Base-by-base conservation (phyloP, 2,113 vertebrate genomes). In the Pituophis catenifer region DNA sequence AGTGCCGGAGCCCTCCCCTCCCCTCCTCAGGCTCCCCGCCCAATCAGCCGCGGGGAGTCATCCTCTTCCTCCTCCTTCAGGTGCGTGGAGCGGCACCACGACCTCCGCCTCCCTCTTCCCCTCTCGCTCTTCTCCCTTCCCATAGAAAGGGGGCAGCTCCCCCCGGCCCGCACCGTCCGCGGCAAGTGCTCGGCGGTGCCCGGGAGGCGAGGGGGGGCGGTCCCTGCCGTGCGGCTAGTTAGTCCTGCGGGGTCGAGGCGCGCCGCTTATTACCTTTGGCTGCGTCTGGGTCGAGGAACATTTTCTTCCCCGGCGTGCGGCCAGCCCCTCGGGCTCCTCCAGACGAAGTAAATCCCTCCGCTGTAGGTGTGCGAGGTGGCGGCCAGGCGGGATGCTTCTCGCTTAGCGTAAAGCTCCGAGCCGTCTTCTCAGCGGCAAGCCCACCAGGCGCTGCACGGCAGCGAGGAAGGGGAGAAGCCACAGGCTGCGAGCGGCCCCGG, bases 261-360 rank as follows among this genome's bases (percentile, higher is more conserved):
- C 62, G 23, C 8, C 59, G 54, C 93, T 92, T 93, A 9, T 81
- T 81, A 96, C 96, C 96, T 96, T 94, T 95, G 92, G 95, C 93
- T 92, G 93, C 89, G 94, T 96, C 96, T 59, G 91, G 96, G 93
- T 95, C 94, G 33, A 96, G 94, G 95, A 96, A 94, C 96, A 96
- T 96, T 88, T 94, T 94, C 94, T 85, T 89, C 89, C 38, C 38
- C 90, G 11, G 29, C 44, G 38, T 44, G 92, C 17, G 70, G 19
- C 21, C 44, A 89, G 87, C 13, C 88, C 87, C 87, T 58, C 75
- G 93, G 87, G 88, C 93, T 91, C 88, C 92, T 94, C 88, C 87
- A 48, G 87, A 75, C 89, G 59, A 89, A 93, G 92, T 93, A 87
- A 93, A 93, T 93, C 57, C 92, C 92, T 93, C 89, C 54, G 89